Evolutionary conservation across 2,113 vertebrate species (phyloP), one percentile per base, ranked within the genome.

Genomic region (Microtus richardsoni): DNA sequence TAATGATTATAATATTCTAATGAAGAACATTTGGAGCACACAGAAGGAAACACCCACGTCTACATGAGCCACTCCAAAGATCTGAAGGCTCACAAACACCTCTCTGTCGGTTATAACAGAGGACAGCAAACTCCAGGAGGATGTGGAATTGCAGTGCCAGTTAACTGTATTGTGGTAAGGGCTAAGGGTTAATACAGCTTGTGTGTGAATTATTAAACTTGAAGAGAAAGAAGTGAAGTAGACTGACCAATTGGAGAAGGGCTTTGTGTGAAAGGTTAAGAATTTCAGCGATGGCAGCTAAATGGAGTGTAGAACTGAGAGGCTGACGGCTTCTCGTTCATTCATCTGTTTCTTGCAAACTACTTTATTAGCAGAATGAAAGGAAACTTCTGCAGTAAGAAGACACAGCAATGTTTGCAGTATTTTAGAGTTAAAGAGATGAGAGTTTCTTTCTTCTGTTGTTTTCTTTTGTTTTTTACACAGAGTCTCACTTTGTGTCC

Each of bases 101-200:
- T 28, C 14, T 71, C 39, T 39, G 4, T 9, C 30, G 7, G 11
- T 36, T 66, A 26, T 36, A n/a, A 24, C 3, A 3, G 1, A 47
- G 14, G 44, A 80, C 3, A 95, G 5, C 14, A 17, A 77, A 54
- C 1, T 30, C 8, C 52, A 83, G 47, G 58, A 73, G 33, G 7
- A 39, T 30, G 26, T 58, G 12, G 8, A 0, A 0, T 14, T 62
- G 39, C 24, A 58, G 58, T 73, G 26, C 26, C 22, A 0, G 1
- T 6, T 84, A 28, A 41, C 36, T 28, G 33, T 24, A 2, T 3
- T 1, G 26, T 3, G 2, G 10, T 30, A 75, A 80, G 0, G 30
- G 30, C 7, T 7, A 7, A 85, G 1, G 7, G 4, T 12, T 4
- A 3, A 77, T n/a, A 7, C 0, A n/a, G 60, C 22, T 36, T 5